Percentiles rank a stretch among this genome's conserved stretches.
Conservation (phyloP, 2,797 vertebrate genomes). For the Potorous gilbertii region DNA sequence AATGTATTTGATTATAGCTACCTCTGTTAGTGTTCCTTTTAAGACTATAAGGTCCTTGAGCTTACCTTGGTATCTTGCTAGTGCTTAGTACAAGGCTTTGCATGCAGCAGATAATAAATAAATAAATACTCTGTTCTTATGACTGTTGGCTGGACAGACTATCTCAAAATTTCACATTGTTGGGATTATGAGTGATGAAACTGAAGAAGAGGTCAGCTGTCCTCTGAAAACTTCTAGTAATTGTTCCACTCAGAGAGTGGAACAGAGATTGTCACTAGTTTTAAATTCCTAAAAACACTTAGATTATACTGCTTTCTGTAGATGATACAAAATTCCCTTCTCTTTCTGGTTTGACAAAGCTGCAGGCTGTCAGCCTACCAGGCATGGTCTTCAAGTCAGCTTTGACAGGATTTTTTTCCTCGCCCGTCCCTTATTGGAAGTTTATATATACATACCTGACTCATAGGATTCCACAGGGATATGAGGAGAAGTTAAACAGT, state of each 20-base stretch:
- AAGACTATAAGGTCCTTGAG: background rate
- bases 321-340: background rate
- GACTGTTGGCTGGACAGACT: background rate
- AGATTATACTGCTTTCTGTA: background rate
- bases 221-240: background rate
- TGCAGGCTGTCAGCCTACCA: background rate
- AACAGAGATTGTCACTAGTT: background rate
- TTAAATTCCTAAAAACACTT: background rate
- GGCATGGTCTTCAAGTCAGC: background rate
- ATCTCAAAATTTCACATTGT: background rate
- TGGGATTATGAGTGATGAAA: background rate
- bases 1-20: background rate
- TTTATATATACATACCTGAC: background rate
- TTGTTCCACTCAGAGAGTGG: background rate
- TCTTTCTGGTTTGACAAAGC: background rate
- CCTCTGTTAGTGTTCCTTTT: background rate
- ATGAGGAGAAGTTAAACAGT: background rate
- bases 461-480: background rate
- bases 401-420: accelerated
- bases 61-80: background rate
- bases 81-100: background rate
- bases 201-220: background rate
- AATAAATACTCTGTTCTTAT: background rate
- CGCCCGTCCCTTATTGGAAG: background rate
- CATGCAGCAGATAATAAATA: background rate